These are phyloP conservation scores for Dione vanillae DNA, from an alignment of 2,888 invertebrate genomes.

Conservation along the genomic window DNA sequence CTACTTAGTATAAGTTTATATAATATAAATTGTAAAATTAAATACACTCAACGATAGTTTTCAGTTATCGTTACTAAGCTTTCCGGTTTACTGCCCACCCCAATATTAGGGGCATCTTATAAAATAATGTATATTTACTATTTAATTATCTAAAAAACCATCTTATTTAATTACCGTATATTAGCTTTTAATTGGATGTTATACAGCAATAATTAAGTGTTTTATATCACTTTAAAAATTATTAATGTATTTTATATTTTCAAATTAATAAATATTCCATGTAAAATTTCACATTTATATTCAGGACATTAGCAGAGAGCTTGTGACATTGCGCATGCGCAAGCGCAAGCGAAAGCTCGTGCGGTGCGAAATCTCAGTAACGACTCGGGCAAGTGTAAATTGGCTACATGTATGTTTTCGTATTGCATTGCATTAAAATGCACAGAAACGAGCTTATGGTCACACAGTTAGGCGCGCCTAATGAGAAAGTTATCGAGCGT, in stretches of 20 bases:
- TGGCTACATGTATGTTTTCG: slow-evolving; percentile 67
- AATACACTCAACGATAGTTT: neutral
- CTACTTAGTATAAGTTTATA: no score
- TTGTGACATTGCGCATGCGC: slow-evolving; percentile 49
- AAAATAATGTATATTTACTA: slow-evolving; percentile 20
- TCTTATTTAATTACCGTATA: slow-evolving; percentile 15
- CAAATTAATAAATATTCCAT: neutral
- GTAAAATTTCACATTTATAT: neutral
- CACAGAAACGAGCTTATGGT: slow-evolving; percentile 80
- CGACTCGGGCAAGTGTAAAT: slow-evolving; percentile 62
- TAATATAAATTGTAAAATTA: no score
- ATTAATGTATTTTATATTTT: neutral
- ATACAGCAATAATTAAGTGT: neutral
- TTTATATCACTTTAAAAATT: neutral
- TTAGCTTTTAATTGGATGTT: neutral
- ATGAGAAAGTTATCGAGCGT: slow-evolving; percentile 85
- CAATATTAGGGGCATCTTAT: neutral
- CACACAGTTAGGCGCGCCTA: slow-evolving; percentile 83
- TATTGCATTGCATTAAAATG: slow-evolving; percentile 72
- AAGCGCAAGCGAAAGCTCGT: slow-evolving; percentile 53
- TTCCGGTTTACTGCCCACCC: slow-evolving; percentile 28
- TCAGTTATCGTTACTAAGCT: neutral
- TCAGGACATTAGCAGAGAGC: slow-evolving; percentile 42
- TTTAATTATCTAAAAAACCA: slow-evolving; percentile 21
- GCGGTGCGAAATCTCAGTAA: slow-evolving; percentile 56